phyloP scores from a whole-genome alignment of 2,113 vertebrate genomes.

The Electrona antarctica region DNA sequence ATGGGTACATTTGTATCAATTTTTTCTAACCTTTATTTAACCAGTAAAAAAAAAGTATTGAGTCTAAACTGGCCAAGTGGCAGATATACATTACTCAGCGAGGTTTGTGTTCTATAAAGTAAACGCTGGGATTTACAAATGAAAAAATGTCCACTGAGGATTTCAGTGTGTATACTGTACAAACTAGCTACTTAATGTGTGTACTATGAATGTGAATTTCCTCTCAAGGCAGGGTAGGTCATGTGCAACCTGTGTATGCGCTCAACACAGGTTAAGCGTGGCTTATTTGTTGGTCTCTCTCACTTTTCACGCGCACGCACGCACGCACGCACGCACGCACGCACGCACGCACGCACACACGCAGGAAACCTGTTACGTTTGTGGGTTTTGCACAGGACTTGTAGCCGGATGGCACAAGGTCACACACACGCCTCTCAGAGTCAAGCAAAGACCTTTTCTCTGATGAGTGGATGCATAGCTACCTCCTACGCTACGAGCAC shows the following conservation, averaged over 20 bases:
- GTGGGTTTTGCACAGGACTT: slow-evolving; percentile 27
- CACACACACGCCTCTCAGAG: not conserved
- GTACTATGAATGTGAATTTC: too few species aligned
- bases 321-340: not conserved
- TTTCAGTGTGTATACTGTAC: too few species aligned
- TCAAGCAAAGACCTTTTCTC: not conserved
- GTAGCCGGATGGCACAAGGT: not conserved
- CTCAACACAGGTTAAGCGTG: slow-evolving; percentile 1
- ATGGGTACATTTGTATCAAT: not conserved
- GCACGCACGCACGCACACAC: slow-evolving; percentile 8
- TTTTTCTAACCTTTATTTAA: too few species aligned
- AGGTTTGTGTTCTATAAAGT: too few species aligned
- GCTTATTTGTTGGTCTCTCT: slow-evolving; percentile 10
- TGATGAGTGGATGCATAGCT: not conserved
- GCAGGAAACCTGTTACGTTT: slow-evolving; percentile 25
- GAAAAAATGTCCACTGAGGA: too few species aligned
- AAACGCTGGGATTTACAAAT: too few species aligned
- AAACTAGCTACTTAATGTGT: too few species aligned
- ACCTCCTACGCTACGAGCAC: not conserved
- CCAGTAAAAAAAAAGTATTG: not conserved
- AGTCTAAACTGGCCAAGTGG: slow-evolving; percentile 32
- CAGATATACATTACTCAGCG: too few species aligned
- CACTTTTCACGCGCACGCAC: not conserved
- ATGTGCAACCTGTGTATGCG: too few species aligned
- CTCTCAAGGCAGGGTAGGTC: too few species aligned